Conservation (phyloP, 53 echinoderm and acorn worm genomes). For the Paracentrotus lividus region DNA sequence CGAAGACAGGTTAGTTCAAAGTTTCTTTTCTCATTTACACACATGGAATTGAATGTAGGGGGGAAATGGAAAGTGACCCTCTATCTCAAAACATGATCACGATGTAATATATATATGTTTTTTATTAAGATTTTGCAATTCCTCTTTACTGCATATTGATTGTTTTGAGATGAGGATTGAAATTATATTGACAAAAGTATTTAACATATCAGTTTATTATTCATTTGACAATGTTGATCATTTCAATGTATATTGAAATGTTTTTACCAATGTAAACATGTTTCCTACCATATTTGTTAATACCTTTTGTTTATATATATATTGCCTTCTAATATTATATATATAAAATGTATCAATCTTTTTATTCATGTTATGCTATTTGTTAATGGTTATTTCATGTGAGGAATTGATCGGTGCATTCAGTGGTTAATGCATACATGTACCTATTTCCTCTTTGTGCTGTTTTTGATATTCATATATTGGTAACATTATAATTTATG, state of each 20-base stretch:
- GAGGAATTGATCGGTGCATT: background rate
- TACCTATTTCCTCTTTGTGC: background rate
- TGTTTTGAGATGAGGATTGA: conserved; percentile 14
- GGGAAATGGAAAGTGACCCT: background rate
- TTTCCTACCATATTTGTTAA: background rate
- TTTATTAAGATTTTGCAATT: background rate
- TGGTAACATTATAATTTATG: background rate
- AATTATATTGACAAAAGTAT: background rate
- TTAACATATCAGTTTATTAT: background rate
- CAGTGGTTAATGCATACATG: background rate
- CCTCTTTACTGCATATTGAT: background rate
- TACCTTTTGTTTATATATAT: background rate
- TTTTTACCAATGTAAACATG: background rate
- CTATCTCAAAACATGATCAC: background rate
- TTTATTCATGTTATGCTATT: background rate
- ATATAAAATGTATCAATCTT: background rate
- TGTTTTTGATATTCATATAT: background rate
- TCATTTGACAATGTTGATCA: background rate
- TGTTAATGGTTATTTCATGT: background rate
- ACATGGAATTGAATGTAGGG: background rate
- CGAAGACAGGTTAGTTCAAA: conserved; percentile 71
- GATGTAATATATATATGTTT: background rate
- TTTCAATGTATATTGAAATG: background rate
- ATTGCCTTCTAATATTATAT: background rate
- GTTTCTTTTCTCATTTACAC: background rate